Percentiles rank a stretch among this genome's conserved stretches.
phyloP scores from a whole-genome alignment of 2,888 invertebrate species.

The Scaptomyza reducta region DNA sequence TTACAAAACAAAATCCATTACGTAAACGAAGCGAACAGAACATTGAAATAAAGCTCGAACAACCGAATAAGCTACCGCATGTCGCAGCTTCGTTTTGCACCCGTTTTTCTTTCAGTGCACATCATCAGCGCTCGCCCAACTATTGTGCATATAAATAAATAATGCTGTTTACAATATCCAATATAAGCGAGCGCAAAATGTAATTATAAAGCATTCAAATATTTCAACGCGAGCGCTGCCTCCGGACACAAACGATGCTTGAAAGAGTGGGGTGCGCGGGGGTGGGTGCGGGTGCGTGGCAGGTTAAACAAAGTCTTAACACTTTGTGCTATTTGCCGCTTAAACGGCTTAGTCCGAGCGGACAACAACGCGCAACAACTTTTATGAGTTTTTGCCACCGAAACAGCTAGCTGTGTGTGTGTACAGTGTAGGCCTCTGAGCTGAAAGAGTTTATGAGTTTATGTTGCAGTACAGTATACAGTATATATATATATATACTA shows the following conservation, averaged over 20 bases:
- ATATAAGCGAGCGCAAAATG: constrained; percentile 58
- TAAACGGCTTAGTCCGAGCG: constrained; percentile 66
- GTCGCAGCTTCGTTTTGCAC: constrained; percentile 32
- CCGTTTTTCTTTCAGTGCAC: constrained; percentile 45
- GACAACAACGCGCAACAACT: constrained; percentile 38
- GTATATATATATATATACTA: background rate
- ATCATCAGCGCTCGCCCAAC: background rate
- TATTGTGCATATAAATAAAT: background rate
- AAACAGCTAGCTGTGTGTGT: background rate
- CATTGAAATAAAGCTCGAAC: constrained; percentile 64
- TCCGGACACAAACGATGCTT: too few species aligned
- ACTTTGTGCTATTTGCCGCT: constrained; percentile 69
- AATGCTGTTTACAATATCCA: constrained; percentile 22
- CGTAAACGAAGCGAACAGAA: constrained; percentile 42
- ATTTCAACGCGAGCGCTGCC: constrained; percentile 27
- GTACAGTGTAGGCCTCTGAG: background rate
- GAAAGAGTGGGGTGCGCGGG: too few species aligned
- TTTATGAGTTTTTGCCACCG: constrained; percentile 56
- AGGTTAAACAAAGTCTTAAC: constrained; percentile 57
- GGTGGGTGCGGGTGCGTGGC: too few species aligned
- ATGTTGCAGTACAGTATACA: background rate
- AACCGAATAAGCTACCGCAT: constrained; percentile 55
- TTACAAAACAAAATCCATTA: constrained; percentile 58
- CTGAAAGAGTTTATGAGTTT: constrained; percentile 5
- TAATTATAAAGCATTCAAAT: constrained; percentile 76